A percentile compares a stretch with the other conserved stretches of the same genome.
phyloP scores from a whole-genome alignment of 2,888 invertebrate species.

The Caenorhabditis japonica region DNA sequence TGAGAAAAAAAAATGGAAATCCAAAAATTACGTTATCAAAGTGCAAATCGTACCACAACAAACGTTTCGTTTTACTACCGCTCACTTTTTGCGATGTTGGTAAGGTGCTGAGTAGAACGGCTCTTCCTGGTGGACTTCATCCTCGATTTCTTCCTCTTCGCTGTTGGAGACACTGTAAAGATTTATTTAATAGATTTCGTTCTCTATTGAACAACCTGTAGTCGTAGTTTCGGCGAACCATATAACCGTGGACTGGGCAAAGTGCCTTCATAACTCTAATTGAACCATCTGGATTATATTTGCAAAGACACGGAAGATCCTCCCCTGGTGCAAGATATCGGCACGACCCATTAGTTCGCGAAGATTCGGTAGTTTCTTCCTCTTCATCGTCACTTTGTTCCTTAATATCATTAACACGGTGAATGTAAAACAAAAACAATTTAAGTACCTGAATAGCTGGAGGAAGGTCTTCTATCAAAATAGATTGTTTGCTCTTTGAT shows the following conservation, averaged over 20 bases:
- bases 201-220: slow-evolving; percentile 49
- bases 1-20: background rate
- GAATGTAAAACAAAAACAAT: background rate
- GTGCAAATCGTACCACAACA: slow-evolving; percentile 42
- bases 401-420: slow-evolving; percentile 8
- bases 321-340: slow-evolving; percentile 73
- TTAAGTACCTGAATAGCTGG: slow-evolving; percentile 51
- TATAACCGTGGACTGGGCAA: slow-evolving; percentile 76
- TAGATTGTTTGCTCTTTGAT: slow-evolving; percentile 62
- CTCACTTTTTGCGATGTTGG: slow-evolving; percentile 46
- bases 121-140: slow-evolving; percentile 64
- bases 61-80: slow-evolving; percentile 23
- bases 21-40: background rate
- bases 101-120: slow-evolving; percentile 62
- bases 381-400: slow-evolving; percentile 64
- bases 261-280: slow-evolving; percentile 70
- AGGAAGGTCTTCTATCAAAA: slow-evolving; percentile 60
- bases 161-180: slow-evolving; percentile 60
- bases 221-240: slow-evolving; percentile 69
- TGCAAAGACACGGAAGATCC: slow-evolving; percentile 75
- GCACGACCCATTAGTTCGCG: slow-evolving; percentile 55
- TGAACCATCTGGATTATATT: slow-evolving; percentile 69
- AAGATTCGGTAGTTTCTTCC: slow-evolving; percentile 42
- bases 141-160: slow-evolving; percentile 62
- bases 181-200: background rate